phyloP scores from a whole-genome alignment of 2,113 vertebrate species.

The Cavia aperea region DNA sequence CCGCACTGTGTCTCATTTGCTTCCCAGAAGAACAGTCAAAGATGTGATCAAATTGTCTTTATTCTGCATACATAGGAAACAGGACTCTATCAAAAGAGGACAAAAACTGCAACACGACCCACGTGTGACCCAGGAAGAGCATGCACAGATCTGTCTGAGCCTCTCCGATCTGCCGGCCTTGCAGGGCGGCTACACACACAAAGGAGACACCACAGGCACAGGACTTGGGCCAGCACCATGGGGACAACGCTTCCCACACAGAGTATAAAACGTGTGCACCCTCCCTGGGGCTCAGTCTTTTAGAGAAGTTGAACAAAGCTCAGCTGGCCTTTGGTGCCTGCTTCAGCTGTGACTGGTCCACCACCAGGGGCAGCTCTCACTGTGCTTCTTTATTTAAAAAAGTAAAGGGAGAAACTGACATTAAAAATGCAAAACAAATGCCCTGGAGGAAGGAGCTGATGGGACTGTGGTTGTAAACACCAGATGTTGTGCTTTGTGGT shows the following conservation, averaged over 20 bases:
- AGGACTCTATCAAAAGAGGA: conserved; percentile 50
- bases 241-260: conserved; percentile 13
- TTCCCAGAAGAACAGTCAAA: background rate
- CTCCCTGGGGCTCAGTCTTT: background rate
- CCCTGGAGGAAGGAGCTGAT: background rate
- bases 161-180: background rate
- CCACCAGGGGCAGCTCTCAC: background rate
- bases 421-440: background rate
- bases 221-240: background rate
- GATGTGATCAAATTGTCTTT: conserved; percentile 38
- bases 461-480: conserved; percentile 53
- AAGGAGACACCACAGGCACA: background rate
- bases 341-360: background rate
- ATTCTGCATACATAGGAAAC: conserved; percentile 55
- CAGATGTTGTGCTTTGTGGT: conserved; percentile 50
- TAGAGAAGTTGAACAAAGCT: background rate
- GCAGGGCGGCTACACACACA: background rate
- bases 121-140: conserved; percentile 8
- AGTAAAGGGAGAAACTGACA: background rate
- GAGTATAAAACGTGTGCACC: conserved; percentile 53
- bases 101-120: background rate
- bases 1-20: background rate
- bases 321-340: background rate
- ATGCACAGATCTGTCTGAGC: background rate
- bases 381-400: conserved; percentile 41